Percentiles rank a stretch among this genome's conserved stretches.
Conservation (phyloP, 2,113 vertebrate species). For the Eudyptes chrysolophus region DNA sequence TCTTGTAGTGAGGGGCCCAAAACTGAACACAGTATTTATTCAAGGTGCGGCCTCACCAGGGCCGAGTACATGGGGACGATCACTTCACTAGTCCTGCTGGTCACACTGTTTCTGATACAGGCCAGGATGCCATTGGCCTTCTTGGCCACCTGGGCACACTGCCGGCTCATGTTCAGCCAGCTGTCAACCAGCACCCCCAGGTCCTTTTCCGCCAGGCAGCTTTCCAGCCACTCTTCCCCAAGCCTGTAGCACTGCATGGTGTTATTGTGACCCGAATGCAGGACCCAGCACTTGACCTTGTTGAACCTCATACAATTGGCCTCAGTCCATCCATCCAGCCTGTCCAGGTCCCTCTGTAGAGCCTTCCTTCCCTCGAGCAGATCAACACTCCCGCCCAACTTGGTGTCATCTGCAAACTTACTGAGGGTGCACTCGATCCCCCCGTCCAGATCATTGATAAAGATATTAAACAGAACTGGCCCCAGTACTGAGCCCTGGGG, state of each 20-base stretch:
- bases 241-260: background rate
- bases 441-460: background rate
- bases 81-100: background rate
- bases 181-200: background rate
- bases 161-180: background rate
- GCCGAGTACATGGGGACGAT: background rate
- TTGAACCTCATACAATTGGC: background rate
- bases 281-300: background rate
- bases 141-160: no score
- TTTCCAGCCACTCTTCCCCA: background rate
- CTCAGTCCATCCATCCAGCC: background rate
- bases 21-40: background rate
- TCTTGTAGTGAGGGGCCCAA: background rate
- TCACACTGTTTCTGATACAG: background rate
- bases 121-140: background rate
- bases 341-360: background rate
- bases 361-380: background rate
- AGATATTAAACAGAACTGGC: background rate
- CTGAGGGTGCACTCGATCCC: background rate
- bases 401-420: background rate
- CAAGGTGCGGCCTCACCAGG: background rate
- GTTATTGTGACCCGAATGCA: background rate
- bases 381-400: background rate
- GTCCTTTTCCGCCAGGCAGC: fast-evolving
- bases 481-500: background rate